Base-by-base conservation (phyloP, 2,888 invertebrate species). In the Gasteruption jaculator region DNA sequence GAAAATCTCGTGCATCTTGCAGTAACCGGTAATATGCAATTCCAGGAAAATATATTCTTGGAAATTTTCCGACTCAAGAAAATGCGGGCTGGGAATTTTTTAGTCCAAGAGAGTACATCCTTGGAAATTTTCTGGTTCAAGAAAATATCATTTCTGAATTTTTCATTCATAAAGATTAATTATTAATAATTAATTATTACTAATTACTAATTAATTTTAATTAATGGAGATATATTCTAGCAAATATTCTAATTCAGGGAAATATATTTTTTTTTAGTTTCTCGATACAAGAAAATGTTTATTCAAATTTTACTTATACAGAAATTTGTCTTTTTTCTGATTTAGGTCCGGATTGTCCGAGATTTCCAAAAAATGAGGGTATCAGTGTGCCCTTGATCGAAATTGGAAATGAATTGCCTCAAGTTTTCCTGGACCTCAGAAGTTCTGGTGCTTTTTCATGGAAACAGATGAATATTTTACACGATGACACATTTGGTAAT, bases 391-490 rank as follows among this genome's bases (percentile, higher is more conserved):
- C 90, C 0, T 72, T 83, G 38, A 72, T 84, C n/a, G 74, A 75
- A 1, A 72, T 75, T 25, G 85, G 86, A 0, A 78, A 85, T 45
- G 90, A 90, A 67, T 65, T 90, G 45, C 80, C 90, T 0, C 91
- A 91, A 68, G 66, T 91, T 12, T 67, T 90, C 5, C 72, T 89
- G 2, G 91, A 91, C 65, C 73, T 89, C 42, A 76, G 86, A 55
- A 79, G 81, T 4, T 74, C 76, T 25, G 74, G 76, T 32, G 75
- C 80, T 1, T 76, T 88, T 5, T 74, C 78, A 29, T 90, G 89
- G 89, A 82, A 81, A 56, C 79, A 83, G 1, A 80, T 82, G 10
- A 76, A 83, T 26, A 72, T 90, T 26, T 69, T 91, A 16, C 82
- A 86, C 53, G 90, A 91, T 60, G 76, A 81, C 43, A 80, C 82